These are phyloP conservation scores for Micrasema longulum DNA, from an alignment of 1,140 invertebrate genomes.

Conservation along the genomic window DNA sequence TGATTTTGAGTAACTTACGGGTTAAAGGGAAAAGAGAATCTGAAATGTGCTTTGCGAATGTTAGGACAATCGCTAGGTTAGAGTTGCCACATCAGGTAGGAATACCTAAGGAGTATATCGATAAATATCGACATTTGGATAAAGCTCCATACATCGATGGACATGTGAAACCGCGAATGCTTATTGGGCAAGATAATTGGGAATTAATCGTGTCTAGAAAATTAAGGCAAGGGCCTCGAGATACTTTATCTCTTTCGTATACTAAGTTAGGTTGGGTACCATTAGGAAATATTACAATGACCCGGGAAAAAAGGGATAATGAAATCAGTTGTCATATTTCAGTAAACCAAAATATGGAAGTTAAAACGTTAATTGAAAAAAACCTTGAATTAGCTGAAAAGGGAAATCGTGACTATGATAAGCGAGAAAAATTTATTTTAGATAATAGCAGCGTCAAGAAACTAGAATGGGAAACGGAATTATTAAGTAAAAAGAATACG, in stretches of 20 bases:
- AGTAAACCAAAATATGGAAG: neutral
- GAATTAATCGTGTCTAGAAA: neutral
- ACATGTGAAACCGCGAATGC: neutral
- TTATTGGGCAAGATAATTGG: conserved; percentile 1
- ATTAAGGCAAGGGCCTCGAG: neutral
- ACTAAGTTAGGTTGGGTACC: neutral
- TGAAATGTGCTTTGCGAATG: neutral
- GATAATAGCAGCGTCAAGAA: too few relatives aligned
- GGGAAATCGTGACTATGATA: too few relatives aligned
- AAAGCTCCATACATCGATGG: neutral
- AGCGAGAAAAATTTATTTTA: too few relatives aligned
- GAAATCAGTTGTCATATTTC: neutral
- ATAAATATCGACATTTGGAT: conserved; percentile 1
- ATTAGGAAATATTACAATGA: neutral
- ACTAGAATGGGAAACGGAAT: too few relatives aligned
- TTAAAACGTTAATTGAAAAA: too few relatives aligned
- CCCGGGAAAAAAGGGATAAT: neutral
- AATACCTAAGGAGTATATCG: neutral
- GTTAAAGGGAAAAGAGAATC: neutral
- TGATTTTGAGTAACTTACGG: neutral
- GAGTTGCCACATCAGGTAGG: neutral
- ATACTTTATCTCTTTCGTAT: neutral
- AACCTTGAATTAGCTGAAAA: too few relatives aligned
- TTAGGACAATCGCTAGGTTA: neutral
- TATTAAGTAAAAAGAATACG: too few relatives aligned